phyloP scores from a whole-genome alignment of 1,140 invertebrate genomes.

The Hypsibius dujardini region DNA sequence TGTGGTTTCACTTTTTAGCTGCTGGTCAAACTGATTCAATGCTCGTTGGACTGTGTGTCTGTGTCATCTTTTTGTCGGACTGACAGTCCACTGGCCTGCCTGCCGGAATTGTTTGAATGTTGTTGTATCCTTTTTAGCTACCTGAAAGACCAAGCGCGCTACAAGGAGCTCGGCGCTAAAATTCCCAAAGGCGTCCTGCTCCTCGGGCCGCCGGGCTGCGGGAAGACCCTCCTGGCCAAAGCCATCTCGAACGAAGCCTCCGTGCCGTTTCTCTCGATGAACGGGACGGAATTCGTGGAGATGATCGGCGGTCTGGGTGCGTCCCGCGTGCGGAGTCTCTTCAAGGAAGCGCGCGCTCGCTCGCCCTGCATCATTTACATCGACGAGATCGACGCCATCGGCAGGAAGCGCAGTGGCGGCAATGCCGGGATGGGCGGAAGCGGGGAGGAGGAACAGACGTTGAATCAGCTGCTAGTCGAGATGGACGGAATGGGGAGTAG shows the following conservation, averaged over 20 bases:
- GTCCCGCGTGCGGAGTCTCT: constrained; percentile 70
- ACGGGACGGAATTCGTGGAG: constrained; percentile 85
- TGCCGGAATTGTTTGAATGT: no score
- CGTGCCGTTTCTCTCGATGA: constrained; percentile 76
- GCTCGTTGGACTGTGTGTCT: no score
- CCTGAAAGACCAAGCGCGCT: constrained; percentile 72
- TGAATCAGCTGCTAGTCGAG: constrained; percentile 91
- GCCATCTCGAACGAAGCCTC: constrained; percentile 70
- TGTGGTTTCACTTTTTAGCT: no score
- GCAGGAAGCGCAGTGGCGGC: constrained; percentile 52
- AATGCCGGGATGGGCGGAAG: constrained; percentile 36
- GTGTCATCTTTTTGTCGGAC: no score
- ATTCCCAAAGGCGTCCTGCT: constrained; percentile 48
- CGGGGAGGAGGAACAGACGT: constrained; percentile 79
- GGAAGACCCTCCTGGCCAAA: constrained; percentile 79
- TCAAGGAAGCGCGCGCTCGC: constrained; percentile 71
- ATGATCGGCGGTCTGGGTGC: constrained; percentile 87
- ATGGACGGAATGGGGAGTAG: constrained; percentile 93
- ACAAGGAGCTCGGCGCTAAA: constrained; percentile 77
- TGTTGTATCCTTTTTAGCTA: constrained; percentile 37
- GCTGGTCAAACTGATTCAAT: no score
- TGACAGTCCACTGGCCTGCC: no score
- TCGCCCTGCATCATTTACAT: constrained; percentile 95
- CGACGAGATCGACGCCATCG: constrained; percentile 96
- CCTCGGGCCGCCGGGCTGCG: constrained; percentile 69